Percentiles rank a stretch among this genome's conserved stretches.
These are phyloP conservation scores for Brachystomella parvula DNA, from an alignment of 1,140 invertebrate species.

Conservation along the genomic window DNA sequence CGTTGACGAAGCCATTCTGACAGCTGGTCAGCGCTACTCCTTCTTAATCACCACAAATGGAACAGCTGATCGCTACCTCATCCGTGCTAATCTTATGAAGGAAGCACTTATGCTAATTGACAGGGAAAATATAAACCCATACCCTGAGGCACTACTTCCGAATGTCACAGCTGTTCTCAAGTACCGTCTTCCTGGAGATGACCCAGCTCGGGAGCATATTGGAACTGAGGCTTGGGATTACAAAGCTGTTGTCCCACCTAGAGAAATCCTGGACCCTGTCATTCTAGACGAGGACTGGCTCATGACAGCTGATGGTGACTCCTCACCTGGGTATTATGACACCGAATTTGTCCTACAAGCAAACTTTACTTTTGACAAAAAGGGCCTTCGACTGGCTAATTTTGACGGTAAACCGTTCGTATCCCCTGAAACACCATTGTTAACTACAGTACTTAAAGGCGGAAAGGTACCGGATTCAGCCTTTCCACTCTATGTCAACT, in stretches of 20 bases:
- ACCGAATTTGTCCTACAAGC: constrained; percentile 8
- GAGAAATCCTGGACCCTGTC: neutral
- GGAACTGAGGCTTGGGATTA: neutral
- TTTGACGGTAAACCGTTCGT: neutral
- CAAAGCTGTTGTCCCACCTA: neutral
- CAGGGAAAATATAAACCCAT: constrained; percentile 7
- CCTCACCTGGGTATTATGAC: constrained; percentile 8
- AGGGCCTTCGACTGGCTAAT: constrained; percentile 1
- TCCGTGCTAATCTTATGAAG: neutral
- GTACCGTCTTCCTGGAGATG: neutral
- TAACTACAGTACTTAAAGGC: neutral
- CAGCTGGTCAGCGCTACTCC: constrained; percentile 26
- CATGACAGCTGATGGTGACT: neutral
- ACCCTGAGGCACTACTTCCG: constrained; percentile 9
- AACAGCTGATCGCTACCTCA: neutral
- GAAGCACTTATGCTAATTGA: neutral
- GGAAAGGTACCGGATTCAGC: neutral
- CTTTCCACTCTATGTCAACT: neutral
- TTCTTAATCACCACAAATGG: constrained; percentile 18
- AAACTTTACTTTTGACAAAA: neutral
- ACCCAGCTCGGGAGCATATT: neutral
- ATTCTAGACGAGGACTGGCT: constrained; percentile 12
- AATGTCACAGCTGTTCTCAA: constrained; percentile 1
- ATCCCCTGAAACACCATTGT: neutral
- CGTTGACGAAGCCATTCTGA: constrained; percentile 10